A percentile compares a stretch with the other conserved stretches of the same genome.
phyloP scores from a whole-genome alignment of 2,888 invertebrate genomes.

The Hedya salicella region DNA sequence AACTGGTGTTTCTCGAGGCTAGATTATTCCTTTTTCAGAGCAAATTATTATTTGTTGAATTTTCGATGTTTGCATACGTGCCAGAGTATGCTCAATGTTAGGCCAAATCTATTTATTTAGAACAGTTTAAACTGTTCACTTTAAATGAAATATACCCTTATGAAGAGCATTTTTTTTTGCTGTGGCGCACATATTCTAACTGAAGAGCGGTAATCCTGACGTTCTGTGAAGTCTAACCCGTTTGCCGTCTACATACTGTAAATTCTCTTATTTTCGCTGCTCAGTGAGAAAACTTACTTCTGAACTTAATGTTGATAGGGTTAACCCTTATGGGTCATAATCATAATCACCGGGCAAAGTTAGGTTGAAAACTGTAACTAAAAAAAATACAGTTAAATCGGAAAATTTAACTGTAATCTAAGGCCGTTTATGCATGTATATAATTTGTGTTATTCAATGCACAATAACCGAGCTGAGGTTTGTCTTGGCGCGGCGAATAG shows the following conservation, averaged over 20 bases:
- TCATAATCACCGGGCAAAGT: background rate
- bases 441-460: background rate
- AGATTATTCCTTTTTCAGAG: constrained; percentile 52
- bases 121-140: constrained; percentile 21
- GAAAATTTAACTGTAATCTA: background rate
- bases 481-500: background rate
- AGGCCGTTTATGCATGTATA: background rate
- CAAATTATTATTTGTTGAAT: constrained; percentile 39
- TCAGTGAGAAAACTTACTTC: background rate
- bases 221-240: background rate
- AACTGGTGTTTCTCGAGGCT: constrained; percentile 66
- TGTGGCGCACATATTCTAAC: constrained; percentile 19
- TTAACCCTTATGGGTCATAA: background rate
- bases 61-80: constrained; percentile 48
- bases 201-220: background rate
- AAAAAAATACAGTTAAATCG: no score
- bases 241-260: background rate
- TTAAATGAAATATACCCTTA: constrained; percentile 32
- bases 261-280: background rate
- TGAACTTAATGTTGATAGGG: no score
- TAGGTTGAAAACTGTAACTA: background rate
- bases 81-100: constrained; percentile 47
- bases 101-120: constrained; percentile 54
- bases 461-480: background rate
- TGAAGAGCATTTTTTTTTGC: constrained; percentile 28